Evolutionary conservation across 1,140 invertebrate genomes (phyloP).

Genomic region (Tetragnatha versicolor): DNA sequence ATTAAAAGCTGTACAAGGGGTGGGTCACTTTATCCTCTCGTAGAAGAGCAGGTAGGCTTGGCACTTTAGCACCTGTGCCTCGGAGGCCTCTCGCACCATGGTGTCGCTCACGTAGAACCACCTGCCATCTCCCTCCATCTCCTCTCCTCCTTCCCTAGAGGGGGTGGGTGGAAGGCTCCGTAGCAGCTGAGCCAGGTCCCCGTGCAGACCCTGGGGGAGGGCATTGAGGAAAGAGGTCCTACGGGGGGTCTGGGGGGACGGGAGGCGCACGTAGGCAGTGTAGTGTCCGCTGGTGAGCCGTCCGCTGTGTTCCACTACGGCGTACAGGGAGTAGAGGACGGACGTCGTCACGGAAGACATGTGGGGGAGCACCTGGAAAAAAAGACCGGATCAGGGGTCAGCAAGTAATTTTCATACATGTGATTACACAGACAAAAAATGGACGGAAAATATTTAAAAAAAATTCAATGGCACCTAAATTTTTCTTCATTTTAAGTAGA

Average conservation of each 20-base stretch:
- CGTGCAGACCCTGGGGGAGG: conserved; percentile 59
- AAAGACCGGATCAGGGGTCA: neutral
- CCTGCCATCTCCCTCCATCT: conserved; percentile 68
- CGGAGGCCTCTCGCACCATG: conserved; percentile 78
- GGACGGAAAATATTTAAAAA: no score
- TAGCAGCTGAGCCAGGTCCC: conserved; percentile 58
- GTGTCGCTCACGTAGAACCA: conserved; percentile 96
- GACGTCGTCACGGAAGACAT: conserved; percentile 72
- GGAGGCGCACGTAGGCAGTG: conserved; percentile 79
- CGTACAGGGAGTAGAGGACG: conserved; percentile 89
- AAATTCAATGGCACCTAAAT: no score
- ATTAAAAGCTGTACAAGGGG: no score
- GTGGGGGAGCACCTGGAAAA: conserved; percentile 68
- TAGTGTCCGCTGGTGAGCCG: conserved; percentile 92
- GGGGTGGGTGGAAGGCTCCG: conserved; percentile 53
- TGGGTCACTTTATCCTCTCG: conserved; percentile 77
- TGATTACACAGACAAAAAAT: no score
- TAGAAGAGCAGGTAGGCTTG: conserved; percentile 99
- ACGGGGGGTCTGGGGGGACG: conserved; percentile 61
- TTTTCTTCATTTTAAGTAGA: no score
- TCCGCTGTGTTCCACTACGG: conserved; percentile 93
- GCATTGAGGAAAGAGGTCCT: conserved; percentile 61
- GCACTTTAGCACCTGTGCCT: conserved; percentile 79
- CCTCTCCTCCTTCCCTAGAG: neutral
- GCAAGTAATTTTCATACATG: neutral